Percentiles rank a stretch among this genome's conserved stretches.
phyloP scores from a whole-genome alignment of 1,140 invertebrate genomes.

The Penaeus vannamei region DNA sequence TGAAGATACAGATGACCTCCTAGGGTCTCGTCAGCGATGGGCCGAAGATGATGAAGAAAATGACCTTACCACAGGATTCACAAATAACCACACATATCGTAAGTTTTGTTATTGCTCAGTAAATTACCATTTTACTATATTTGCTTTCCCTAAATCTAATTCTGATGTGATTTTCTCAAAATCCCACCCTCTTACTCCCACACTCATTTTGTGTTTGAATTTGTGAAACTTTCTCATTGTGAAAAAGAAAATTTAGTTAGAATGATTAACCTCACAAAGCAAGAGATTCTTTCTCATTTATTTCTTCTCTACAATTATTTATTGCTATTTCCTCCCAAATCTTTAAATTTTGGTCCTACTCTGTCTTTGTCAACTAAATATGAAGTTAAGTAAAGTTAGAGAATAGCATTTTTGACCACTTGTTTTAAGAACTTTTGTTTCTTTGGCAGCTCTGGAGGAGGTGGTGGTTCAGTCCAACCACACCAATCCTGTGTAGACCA shows the following conservation, averaged over 20 bases:
- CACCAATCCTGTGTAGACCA: slow-evolving; percentile 53
- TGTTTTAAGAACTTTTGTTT: neutral
- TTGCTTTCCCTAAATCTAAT: too few relatives aligned
- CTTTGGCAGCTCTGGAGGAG: slow-evolving; percentile 40
- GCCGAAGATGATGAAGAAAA: slow-evolving; percentile 72
- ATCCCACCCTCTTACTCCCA: neutral
- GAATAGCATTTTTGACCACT: neutral
- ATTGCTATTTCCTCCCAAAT: neutral
- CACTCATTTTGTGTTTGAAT: neutral
- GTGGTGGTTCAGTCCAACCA: slow-evolving; percentile 58
- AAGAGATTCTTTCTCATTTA: neutral
- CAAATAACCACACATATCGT: slow-evolving; percentile 54
- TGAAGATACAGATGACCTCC: slow-evolving; percentile 85
- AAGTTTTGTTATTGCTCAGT: slow-evolving; percentile 7
- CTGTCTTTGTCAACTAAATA: neutral
- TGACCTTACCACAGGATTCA: slow-evolving; percentile 46
- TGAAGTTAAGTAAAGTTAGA: neutral
- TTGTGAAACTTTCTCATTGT: neutral
- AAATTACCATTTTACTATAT: too few relatives aligned
- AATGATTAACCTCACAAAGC: too few relatives aligned
- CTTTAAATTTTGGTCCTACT: neutral
- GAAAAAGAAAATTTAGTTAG: too few relatives aligned
- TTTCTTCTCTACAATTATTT: neutral
- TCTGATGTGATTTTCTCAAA: neutral
- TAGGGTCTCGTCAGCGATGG: slow-evolving; percentile 75